These are phyloP conservation scores for Platorchestia sp. DNA, from an alignment of 1,140 invertebrate species.

Conservation along the genomic window DNA sequence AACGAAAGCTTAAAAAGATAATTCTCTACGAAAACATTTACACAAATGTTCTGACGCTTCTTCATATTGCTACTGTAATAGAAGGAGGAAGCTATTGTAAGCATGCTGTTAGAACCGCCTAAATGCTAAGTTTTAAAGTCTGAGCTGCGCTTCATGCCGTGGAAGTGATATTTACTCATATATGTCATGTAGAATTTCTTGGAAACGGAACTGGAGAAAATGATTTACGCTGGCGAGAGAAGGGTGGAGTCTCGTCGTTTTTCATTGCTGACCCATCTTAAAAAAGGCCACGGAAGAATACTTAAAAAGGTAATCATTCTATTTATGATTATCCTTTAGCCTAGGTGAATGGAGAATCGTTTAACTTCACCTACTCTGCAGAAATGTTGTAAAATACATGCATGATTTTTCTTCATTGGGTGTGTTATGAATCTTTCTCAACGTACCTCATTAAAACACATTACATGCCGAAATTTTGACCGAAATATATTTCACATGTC, in stretches of 20 bases:
- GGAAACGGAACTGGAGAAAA: neutral
- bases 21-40: neutral
- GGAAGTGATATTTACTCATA: neutral
- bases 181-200: neutral
- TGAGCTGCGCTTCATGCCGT: neutral
- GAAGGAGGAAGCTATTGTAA: too few species aligned
- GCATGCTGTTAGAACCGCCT: too few species aligned
- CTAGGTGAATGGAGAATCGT: neutral
- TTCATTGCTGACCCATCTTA: neutral
- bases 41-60: too few species aligned
- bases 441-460: neutral
- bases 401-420: neutral
- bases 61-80: too few species aligned
- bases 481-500: too few species aligned
- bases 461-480: neutral
- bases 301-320: neutral
- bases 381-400: neutral
- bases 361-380: neutral
- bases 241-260: neutral
- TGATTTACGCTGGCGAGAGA: neutral
- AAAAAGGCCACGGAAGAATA: neutral
- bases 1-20: too few species aligned
- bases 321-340: neutral
- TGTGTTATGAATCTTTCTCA: neutral
- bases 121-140: neutral